Conservation (phyloP, 2,113 vertebrate genomes). For the Okapia johnstoni region DNA sequence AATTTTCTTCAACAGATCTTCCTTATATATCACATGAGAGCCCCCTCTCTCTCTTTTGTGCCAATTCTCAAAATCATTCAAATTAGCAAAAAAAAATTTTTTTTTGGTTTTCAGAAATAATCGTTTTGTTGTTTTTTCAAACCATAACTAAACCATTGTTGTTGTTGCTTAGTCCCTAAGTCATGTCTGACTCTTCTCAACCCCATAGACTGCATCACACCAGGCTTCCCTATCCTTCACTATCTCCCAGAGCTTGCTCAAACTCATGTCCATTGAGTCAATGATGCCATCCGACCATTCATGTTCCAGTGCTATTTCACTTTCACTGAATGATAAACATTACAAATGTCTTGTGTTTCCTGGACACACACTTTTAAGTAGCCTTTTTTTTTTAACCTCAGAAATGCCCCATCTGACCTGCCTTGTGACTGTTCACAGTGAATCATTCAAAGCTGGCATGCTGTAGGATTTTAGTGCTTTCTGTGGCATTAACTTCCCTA, state of each 20-base stretch:
- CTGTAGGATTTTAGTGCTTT: neutral
- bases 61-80: constrained; percentile 32
- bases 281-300: neutral
- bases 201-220: neutral
- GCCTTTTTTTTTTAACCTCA: neutral
- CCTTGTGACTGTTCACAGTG: neutral
- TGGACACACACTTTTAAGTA: neutral
- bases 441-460: neutral
- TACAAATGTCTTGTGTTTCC: neutral
- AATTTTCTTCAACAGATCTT: constrained; percentile 45
- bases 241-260: neutral
- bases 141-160: neutral
- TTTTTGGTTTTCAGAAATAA: neutral
- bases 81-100: neutral
- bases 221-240: neutral
- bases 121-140: neutral
- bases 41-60: neutral
- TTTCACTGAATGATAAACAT: neutral
- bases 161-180: neutral
- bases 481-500: neutral
- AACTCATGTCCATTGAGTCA: neutral
- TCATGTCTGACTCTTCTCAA: neutral
- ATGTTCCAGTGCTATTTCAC: neutral
- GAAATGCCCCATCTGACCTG: neutral
- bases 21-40: neutral